Evolutionary conservation across 1,140 invertebrate species (phyloP).

Genomic region (Cotesia vestalis): DNA sequence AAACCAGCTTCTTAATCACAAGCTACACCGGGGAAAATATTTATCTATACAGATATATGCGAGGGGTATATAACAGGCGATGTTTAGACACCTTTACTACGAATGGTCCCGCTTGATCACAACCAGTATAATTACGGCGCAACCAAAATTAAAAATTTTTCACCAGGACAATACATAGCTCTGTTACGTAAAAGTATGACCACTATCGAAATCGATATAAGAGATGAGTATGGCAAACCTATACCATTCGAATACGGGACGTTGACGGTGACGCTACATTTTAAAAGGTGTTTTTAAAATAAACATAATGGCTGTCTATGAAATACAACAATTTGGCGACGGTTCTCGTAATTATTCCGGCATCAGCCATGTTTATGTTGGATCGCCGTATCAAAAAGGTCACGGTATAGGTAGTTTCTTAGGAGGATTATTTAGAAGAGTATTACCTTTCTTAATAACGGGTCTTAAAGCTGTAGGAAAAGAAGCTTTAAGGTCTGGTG

Average conservation of each 20-base stretch:
- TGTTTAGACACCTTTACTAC: constrained; percentile 36
- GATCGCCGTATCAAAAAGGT: too few relatives aligned
- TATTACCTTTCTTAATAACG: constrained; percentile 37
- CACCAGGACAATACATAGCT: constrained; percentile 31
- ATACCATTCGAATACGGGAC: constrained; percentile 42
- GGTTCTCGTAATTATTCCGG: too few relatives aligned
- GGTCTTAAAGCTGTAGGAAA: constrained; percentile 33
- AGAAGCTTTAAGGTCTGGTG: constrained; percentile 22
- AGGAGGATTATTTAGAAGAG: constrained; percentile 39
- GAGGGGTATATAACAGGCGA: constrained; percentile 9
- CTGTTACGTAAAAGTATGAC: constrained; percentile 35
- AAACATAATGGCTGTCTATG: constrained; percentile 31
- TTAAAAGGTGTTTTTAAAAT: constrained; percentile 26
- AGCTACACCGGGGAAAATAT: too few relatives aligned
- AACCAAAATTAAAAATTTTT: constrained; percentile 26
- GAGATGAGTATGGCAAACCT: constrained; percentile 31
- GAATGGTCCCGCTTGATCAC: constrained; percentile 30
- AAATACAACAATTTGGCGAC: constrained; percentile 19
- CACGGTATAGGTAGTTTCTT: constrained; percentile 43
- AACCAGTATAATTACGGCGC: constrained; percentile 24
- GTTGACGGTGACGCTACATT: constrained; percentile 41
- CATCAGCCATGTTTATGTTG: too few relatives aligned
- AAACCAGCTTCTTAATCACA: too few relatives aligned
- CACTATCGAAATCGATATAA: constrained; percentile 41
- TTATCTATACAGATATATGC: too few relatives aligned